These are phyloP conservation scores for Sparus aurata DNA, from an alignment of 2,797 vertebrate species.

Conservation along the genomic window DNA sequence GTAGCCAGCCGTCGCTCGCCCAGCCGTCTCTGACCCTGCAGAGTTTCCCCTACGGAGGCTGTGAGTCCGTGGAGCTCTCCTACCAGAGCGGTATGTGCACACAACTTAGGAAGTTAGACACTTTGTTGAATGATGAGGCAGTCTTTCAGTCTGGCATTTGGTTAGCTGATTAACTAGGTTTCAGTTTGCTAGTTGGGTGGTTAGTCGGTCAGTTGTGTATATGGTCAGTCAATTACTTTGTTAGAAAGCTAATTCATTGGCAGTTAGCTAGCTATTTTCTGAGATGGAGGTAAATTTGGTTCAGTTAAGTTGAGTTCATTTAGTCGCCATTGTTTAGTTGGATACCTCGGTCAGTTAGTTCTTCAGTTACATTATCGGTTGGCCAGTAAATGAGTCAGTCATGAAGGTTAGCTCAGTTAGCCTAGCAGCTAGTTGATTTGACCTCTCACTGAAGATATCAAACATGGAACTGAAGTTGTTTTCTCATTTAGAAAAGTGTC, in stretches of 20 bases:
- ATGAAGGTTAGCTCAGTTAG: neutral
- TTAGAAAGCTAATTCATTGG: too few relatives aligned
- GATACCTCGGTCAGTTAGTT: too few relatives aligned
- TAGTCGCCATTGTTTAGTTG: too few relatives aligned
- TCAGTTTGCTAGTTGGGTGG: too few relatives aligned
- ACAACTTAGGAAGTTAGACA: neutral
- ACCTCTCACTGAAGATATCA: neutral
- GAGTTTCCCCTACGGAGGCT: constrained; percentile 94
- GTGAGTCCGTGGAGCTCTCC: constrained; percentile 96
- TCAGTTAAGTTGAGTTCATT: too few relatives aligned
- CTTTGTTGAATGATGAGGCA: neutral
- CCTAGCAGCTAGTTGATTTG: neutral
- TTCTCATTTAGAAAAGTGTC: neutral
- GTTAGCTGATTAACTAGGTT: too few relatives aligned
- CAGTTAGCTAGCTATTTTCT: too few relatives aligned
- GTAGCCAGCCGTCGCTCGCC: constrained; percentile 91
- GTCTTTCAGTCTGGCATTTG: neutral
- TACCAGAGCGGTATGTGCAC: constrained; percentile 85
- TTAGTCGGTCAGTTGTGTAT: too few relatives aligned
- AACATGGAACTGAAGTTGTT: neutral
- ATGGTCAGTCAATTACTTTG: too few relatives aligned
- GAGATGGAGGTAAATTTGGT: too few relatives aligned
- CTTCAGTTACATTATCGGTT: neutral
- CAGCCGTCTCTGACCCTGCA: constrained; percentile 96
- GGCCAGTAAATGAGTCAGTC: neutral